Evolutionary conservation across 2,113 vertebrate genomes (phyloP), one percentile per base, ranked within the genome.

Genomic region (Barbus barbus): DNA sequence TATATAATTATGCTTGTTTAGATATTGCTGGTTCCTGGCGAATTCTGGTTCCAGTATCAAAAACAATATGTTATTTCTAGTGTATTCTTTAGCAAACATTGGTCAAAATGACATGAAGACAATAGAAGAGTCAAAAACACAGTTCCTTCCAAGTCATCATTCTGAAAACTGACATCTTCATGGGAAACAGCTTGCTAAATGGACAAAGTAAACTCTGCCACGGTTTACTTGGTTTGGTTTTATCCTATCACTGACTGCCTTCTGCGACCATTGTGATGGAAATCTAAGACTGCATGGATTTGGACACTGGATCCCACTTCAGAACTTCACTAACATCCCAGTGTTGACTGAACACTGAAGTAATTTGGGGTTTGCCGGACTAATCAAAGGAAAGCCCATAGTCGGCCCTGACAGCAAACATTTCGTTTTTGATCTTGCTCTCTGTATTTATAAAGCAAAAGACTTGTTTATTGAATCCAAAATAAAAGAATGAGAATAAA

Each of bases 191-290:
- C 28, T 65, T 75, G n/a, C 36, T 79, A 83, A 83, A 53, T 26
- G 5, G 44, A 65, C 82, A 75, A 73, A 81, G 41, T 53, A 79
- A 86, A 44, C 46, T 16, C 26, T 12, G 14, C 51, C 48, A 78
- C 22, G n/a, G 46, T 84, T 87, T 84, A 87, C 38, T 26, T 51
- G n/a, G 53, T 75, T 73, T 38, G 76, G 18, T 36, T 14, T 78
- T 83, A 71, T 41, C 60, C 76, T 20, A 51, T 77, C 58, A 69
- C 14, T 46, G 38, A 44, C 38, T 73, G 22, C 71, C 71, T 5
- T 46, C 33, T 79, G 41, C 51, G 67, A 71, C 61, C 46, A 61
- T 38, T 75, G 81, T 48, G 20, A 67, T 67, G 4, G 20, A 80
- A 78, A 77, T 24, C 56, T 33, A 26, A 3, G 44, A 9, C n/a